These are phyloP conservation scores for Progne subis DNA, from an alignment of 2,113 vertebrate genomes.

Conservation along the genomic window DNA sequence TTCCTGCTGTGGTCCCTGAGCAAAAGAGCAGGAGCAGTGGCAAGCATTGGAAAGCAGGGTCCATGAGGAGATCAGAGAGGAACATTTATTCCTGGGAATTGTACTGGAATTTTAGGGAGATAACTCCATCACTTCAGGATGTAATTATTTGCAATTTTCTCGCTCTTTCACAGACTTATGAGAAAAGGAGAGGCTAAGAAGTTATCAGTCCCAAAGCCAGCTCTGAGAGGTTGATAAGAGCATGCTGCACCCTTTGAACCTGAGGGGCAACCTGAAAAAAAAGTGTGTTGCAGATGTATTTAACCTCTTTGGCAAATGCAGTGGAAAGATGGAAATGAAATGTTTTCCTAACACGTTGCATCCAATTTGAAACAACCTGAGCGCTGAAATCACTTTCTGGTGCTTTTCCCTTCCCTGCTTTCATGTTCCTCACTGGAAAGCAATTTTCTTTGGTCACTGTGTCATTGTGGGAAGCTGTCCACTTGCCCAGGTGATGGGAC, in stretches of 20 bases:
- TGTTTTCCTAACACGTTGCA: not conserved
- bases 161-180: not conserved
- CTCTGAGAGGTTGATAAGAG: slow-evolving; percentile 30
- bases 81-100: slow-evolving; percentile 1
- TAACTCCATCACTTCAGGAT: slow-evolving; percentile 33
- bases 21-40: not conserved
- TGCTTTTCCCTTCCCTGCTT: not conserved
- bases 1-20: not conserved
- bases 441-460: not conserved
- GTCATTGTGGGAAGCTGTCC: not conserved
- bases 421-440: not conserved
- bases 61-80: not conserved
- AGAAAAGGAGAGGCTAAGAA: not conserved
- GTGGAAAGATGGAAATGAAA: not conserved
- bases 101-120: slow-evolving; percentile 45
- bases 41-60: slow-evolving; percentile 1
- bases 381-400: not conserved
- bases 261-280: not conserved
- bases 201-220: slow-evolving; percentile 1
- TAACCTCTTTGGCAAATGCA: slow-evolving; percentile 4
- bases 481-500: not conserved
- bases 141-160: slow-evolving; percentile 19
- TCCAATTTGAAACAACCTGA: not conserved
- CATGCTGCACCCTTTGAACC: not conserved
- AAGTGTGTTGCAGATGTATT: not conserved